These are phyloP conservation scores for Phrixothrix hirtus DNA, from an alignment of 2,888 invertebrate genomes.

Conservation along the genomic window DNA sequence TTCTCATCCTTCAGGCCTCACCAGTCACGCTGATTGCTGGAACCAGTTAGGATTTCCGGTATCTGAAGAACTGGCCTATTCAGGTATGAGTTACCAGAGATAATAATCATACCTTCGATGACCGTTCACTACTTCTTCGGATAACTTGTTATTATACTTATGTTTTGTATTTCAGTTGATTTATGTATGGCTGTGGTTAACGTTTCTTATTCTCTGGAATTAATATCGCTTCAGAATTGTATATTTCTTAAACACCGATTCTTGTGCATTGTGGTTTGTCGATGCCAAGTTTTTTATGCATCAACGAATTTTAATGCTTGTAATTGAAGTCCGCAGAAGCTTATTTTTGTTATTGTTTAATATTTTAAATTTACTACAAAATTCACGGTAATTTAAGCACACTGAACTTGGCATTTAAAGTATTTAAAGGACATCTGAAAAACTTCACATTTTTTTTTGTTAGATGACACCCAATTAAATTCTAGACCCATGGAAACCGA, in stretches of 20 bases:
- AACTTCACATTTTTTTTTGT: no score
- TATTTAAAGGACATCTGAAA: no score
- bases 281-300: no score
- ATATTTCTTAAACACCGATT: constrained; percentile 1
- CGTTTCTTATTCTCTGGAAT: constrained; percentile 31
- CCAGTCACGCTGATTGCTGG: constrained; percentile 55
- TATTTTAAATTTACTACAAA: no score
- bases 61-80: constrained; percentile 27
- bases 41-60: constrained; percentile 54
- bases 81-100: constrained; percentile 35
- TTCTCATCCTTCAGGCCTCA: constrained; percentile 54
- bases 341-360: no score
- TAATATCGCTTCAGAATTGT: constrained; percentile 18
- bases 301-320: no score
- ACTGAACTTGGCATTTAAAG: no score
- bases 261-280: constrained; percentile 6
- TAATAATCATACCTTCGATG: constrained; percentile 35
- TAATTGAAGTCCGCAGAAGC: no score
- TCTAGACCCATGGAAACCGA: no score
- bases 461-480: no score
- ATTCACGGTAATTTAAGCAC: no score
- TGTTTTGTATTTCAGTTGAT: constrained; percentile 31
- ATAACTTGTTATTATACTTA: constrained; percentile 29
- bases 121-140: constrained; percentile 26
- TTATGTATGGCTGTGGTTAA: constrained; percentile 34